Percentiles rank a stretch among this genome's conserved stretches.
Evolutionary conservation across 2,888 invertebrate genomes (phyloP).

Genomic region (Diploptera punctata): DNA sequence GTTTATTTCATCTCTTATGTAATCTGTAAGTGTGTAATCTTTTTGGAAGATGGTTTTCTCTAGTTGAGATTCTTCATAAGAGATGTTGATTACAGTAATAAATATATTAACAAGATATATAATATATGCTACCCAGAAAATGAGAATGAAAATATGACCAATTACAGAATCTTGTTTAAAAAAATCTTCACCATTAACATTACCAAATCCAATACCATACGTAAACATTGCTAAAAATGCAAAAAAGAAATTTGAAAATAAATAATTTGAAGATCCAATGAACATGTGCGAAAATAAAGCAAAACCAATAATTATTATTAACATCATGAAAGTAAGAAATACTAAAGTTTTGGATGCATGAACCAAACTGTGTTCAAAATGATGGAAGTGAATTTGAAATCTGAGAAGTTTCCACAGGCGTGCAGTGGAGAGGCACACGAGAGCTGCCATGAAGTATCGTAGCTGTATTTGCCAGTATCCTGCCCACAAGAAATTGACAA

Average conservation of each 20-base stretch:
- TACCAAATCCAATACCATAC: too few species aligned
- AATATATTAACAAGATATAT: too few species aligned
- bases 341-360: background rate
- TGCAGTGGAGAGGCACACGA: slow-evolving; percentile 25
- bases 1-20: too few species aligned
- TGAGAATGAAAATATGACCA: too few species aligned
- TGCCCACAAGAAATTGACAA: slow-evolving; percentile 30
- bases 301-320: background rate
- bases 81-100: too few species aligned
- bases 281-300: background rate
- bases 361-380: slow-evolving; percentile 22
- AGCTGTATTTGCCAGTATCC: slow-evolving; percentile 27
- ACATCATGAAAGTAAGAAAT: slow-evolving; percentile 8
- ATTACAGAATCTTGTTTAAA: too few species aligned
- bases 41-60: too few species aligned
- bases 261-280: background rate
- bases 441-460: slow-evolving; percentile 1
- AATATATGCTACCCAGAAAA: too few species aligned
- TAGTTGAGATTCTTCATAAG: too few species aligned
- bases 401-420: slow-evolving; percentile 35
- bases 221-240: background rate
- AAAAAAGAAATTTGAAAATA: background rate
- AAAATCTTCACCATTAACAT: too few species aligned
- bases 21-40: too few species aligned
- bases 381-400: slow-evolving; percentile 22